Percentiles rank a stretch among this genome's conserved stretches.
phyloP scores from a whole-genome alignment of 2,888 invertebrate genomes.

The Drosophila prostipennis region DNA sequence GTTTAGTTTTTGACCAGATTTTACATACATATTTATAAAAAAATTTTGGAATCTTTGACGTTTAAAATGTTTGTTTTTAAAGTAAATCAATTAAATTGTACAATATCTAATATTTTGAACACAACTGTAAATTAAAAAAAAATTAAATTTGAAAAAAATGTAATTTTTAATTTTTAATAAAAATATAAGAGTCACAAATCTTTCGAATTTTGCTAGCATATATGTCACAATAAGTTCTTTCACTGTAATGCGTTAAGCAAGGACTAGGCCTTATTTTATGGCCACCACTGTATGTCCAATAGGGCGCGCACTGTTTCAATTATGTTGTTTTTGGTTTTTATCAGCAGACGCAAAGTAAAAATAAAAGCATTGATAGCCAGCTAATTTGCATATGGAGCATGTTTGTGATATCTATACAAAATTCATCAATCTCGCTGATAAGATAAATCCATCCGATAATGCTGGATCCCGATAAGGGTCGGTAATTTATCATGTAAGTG shows the following conservation, averaged over 20 bases:
- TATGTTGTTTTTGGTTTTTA: slow-evolving; percentile 47
- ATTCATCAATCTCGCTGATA: slow-evolving; percentile 56
- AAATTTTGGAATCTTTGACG: no score
- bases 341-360: slow-evolving; percentile 33
- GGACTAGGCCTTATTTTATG: slow-evolving; percentile 47
- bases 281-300: slow-evolving; percentile 65
- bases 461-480: slow-evolving; percentile 10
- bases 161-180: no score
- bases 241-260: slow-evolving; percentile 2
- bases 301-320: slow-evolving; percentile 53
- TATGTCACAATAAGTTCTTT: no score
- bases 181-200: no score
- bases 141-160: no score
- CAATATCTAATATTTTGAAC: no score
- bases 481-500: slow-evolving; percentile 57
- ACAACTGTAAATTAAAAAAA: no score
- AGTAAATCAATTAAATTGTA: no score
- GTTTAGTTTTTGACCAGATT: no score
- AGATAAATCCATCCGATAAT: slow-evolving; percentile 19
- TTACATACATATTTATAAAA: no score
- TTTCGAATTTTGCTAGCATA: no score
- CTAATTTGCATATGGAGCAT: slow-evolving; percentile 75
- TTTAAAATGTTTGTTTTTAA: no score
- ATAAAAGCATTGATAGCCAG: slow-evolving; percentile 35
- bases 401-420: slow-evolving; percentile 31